Percentiles rank a stretch among this genome's conserved stretches.
phyloP scores from a whole-genome alignment of 2,113 vertebrate species.

The Protomyctophum bolini region DNA sequence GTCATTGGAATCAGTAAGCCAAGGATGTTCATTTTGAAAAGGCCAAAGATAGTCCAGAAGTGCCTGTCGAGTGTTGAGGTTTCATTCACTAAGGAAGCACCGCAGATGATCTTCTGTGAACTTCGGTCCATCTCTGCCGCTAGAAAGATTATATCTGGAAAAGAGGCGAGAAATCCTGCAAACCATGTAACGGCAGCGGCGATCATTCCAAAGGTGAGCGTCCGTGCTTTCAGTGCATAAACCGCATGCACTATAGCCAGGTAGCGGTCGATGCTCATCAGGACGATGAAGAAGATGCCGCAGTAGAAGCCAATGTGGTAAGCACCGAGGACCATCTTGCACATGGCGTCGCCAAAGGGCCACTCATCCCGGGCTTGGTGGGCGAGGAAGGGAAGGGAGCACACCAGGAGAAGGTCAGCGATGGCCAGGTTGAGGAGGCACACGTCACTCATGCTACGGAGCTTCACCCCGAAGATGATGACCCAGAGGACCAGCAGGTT shows the following conservation, averaged over 20 bases:
- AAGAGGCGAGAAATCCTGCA: conserved; percentile 70
- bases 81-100: neutral
- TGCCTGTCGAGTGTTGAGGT: fast-evolving
- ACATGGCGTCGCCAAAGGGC: conserved; percentile 81
- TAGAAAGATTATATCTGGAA: conserved; percentile 77
- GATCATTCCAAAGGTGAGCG: conserved; percentile 71
- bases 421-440: conserved; percentile 89
- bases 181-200: conserved; percentile 80
- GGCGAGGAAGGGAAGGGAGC: conserved; percentile 85
- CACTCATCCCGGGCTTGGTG: conserved; percentile 76
- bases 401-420: conserved; percentile 84
- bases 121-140: neutral
- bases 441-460: conserved; percentile 88
- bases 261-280: conserved; percentile 91
- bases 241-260: conserved; percentile 89
- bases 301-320: conserved; percentile 85
- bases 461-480: conserved; percentile 74
- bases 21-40: conserved; percentile 74
- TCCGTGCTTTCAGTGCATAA: conserved; percentile 81
- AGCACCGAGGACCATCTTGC: conserved; percentile 78
- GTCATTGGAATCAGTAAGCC: conserved; percentile 65
- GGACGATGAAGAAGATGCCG: conserved; percentile 87
- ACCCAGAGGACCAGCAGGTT: conserved; percentile 86
- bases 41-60: conserved; percentile 22
- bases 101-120: neutral